Percentiles rank a stretch among this genome's conserved stretches.
Evolutionary conservation across 2,797 vertebrate genomes (phyloP).

Genomic region (Erethizon dorsatum): DNA sequence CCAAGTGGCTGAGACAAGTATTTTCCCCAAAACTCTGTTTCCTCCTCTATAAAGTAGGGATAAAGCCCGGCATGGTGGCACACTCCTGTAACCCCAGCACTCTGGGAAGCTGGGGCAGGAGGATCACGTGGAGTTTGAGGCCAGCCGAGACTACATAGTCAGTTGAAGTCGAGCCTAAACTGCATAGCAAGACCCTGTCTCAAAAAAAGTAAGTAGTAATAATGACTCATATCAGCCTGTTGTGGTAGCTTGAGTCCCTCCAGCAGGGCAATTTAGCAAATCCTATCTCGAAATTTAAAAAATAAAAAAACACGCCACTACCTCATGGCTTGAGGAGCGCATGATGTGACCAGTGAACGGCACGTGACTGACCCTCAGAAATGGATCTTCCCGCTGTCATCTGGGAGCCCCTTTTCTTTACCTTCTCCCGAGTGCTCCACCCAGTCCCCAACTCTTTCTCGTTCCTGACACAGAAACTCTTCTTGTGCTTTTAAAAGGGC

Average conservation of each 20-base stretch:
- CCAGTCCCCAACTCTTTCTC: neutral
- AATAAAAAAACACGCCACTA: neutral
- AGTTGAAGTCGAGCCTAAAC: neutral
- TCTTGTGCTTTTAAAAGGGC: neutral
- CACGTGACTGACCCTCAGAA: neutral
- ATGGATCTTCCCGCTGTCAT: neutral
- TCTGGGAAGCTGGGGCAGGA: neutral
- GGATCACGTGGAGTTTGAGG: neutral
- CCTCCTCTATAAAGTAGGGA: neutral
- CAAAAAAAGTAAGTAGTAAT: neutral
- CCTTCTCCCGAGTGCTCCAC: no score
- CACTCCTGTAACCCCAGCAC: neutral
- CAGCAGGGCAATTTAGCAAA: neutral
- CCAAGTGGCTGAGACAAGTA: neutral
- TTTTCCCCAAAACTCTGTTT: neutral
- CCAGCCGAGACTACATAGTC: neutral
- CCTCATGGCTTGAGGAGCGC: neutral
- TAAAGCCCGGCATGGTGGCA: neutral
- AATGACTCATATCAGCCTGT: neutral
- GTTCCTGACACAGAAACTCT: neutral
- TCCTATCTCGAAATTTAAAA: neutral
- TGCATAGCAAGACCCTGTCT: neutral
- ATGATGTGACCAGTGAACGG: neutral
- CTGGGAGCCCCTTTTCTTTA: neutral
- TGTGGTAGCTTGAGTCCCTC: neutral